Percentiles rank a stretch among this genome's conserved stretches.
phyloP scores from a whole-genome alignment of 2,888 invertebrate genomes.

The Drosophila tripunctata region DNA sequence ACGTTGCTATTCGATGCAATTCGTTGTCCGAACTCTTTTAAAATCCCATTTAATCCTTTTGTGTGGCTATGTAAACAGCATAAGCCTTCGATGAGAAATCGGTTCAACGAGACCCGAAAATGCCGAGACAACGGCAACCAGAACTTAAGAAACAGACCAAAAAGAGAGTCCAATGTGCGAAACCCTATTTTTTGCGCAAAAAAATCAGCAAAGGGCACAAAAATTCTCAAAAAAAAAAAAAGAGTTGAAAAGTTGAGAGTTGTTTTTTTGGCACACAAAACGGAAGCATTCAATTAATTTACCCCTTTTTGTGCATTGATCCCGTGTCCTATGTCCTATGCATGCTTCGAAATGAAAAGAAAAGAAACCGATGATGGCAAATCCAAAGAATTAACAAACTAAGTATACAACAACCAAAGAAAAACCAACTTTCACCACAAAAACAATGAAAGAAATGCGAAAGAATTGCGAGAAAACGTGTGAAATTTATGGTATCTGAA shows the following conservation, averaged over 20 bases:
- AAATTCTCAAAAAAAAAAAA: conserved; percentile 48
- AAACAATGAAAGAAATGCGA: neutral
- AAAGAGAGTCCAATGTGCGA: conserved; percentile 17
- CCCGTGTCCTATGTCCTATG: neutral
- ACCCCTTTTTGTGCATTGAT: conserved; percentile 38
- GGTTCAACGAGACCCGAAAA: conserved; percentile 22
- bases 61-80: conserved; percentile 76
- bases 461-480: conserved; percentile 53
- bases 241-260: conserved; percentile 70
- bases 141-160: conserved; percentile 13
- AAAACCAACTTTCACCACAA: conserved; percentile 73
- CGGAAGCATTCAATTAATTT: conserved; percentile 64
- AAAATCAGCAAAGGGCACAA: conserved; percentile 21
- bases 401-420: conserved; percentile 54
- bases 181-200: conserved; percentile 34
- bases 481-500: conserved; percentile 51
- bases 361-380: conserved; percentile 19
- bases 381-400: conserved; percentile 22
- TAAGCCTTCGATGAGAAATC: conserved; percentile 46
- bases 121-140: conserved; percentile 29
- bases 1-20: conserved; percentile 35
- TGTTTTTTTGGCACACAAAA: conserved; percentile 16
- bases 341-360: neutral
- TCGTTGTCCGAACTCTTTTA: conserved; percentile 47
- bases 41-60: conserved; percentile 75